Percentiles rank a stretch among this genome's conserved stretches.
phyloP scores from a whole-genome alignment of 2,113 vertebrate species.

The Oncorhynchus kisutch region DNA sequence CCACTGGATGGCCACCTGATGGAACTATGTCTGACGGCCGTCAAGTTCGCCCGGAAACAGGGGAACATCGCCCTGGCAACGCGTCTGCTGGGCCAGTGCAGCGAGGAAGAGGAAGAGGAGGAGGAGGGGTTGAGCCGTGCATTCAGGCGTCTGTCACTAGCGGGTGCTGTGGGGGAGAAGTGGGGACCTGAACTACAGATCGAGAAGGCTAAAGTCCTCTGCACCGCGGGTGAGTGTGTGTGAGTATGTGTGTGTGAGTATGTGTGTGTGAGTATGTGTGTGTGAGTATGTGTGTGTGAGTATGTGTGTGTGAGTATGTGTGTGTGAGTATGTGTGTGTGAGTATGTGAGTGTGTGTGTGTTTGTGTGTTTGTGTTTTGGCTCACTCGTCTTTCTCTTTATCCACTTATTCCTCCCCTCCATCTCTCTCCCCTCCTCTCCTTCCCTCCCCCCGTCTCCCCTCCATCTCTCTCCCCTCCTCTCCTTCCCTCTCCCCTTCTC shows the following conservation, averaged over 20 bases:
- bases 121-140: conserved; percentile 78
- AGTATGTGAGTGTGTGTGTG: conserved; percentile 58
- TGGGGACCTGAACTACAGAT: conserved; percentile 97
- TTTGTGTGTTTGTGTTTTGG: conserved; percentile 57
- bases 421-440: too few relatives aligned
- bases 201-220: conserved; percentile 92
- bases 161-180: conserved; percentile 85
- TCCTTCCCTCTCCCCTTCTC: too few relatives aligned
- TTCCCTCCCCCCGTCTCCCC: too few relatives aligned
- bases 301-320: too few relatives aligned
- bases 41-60: conserved; percentile 93
- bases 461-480: too few relatives aligned
- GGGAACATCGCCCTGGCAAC: conserved; percentile 91
- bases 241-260: too few relatives aligned
- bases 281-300: too few relatives aligned
- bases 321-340: too few relatives aligned
- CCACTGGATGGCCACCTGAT: conserved; percentile 86
- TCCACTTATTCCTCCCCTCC: background rate
- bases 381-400: too few relatives aligned
- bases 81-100: conserved; percentile 85
- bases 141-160: conserved; percentile 81
- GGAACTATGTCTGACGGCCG: conserved; percentile 90
- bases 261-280: too few relatives aligned
- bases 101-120: conserved; percentile 67
- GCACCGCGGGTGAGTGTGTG: conserved; percentile 80